These are phyloP conservation scores for Leucophenga maculata DNA, from an alignment of 2,888 invertebrate genomes.

Conservation along the genomic window DNA sequence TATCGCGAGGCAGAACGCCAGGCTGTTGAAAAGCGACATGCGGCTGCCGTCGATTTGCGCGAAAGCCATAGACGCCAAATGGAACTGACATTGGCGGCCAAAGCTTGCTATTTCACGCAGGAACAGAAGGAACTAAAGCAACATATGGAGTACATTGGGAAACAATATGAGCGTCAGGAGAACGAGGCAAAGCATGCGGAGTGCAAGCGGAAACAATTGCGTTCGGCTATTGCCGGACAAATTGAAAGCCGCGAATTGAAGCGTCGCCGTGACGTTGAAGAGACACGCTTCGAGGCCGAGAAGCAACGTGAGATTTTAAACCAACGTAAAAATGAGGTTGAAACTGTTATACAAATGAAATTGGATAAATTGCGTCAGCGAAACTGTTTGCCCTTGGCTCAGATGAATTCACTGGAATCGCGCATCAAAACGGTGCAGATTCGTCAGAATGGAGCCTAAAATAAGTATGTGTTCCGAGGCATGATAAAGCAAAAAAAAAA, in stretches of 20 bases:
- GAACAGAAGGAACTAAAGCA: not conserved
- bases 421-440: not conserved
- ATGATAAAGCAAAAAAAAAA: too few relatives aligned
- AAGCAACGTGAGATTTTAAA: slow-evolving; percentile 27
- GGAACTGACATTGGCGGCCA: slow-evolving; percentile 39
- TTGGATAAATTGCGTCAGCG: slow-evolving; percentile 47
- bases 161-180: slow-evolving; percentile 1
- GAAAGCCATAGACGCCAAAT: slow-evolving; percentile 44
- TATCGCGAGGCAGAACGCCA: slow-evolving; percentile 50
- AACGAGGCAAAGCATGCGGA: slow-evolving; percentile 38
- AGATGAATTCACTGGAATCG: not conserved
- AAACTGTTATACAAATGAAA: slow-evolving; percentile 53
- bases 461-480: too few relatives aligned
- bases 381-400: slow-evolving; percentile 41
- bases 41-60: slow-evolving; percentile 43
- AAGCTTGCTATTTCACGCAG: slow-evolving; percentile 51
- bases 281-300: slow-evolving; percentile 39
- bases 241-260: slow-evolving; percentile 51
- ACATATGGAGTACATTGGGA: not conserved
- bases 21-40: slow-evolving; percentile 41
- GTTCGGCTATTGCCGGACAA: slow-evolving; percentile 45
- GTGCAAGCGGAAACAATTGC: slow-evolving; percentile 37
- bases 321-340: slow-evolving; percentile 50
- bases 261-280: slow-evolving; percentile 47
- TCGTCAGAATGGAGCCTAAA: not conserved